phyloP scores from a whole-genome alignment of 2,113 vertebrate species.

The Trichomycterus rosablanca region DNA sequence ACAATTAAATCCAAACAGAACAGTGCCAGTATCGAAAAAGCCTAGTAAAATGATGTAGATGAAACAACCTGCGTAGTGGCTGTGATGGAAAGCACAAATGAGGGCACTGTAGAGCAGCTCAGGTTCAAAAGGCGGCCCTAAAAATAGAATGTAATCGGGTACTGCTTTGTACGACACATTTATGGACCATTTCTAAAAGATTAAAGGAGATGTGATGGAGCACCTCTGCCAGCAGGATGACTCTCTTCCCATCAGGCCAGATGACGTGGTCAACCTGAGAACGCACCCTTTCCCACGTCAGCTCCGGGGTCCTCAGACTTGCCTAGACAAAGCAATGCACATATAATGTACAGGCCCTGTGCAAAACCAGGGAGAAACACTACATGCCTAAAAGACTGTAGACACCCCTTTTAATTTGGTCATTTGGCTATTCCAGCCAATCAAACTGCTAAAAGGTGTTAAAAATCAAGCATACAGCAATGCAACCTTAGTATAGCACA shows the following conservation, averaged over 20 bases:
- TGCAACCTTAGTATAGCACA: too few species aligned
- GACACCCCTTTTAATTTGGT: too few species aligned
- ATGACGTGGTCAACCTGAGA: slow-evolving; percentile 98
- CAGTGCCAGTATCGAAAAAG: not conserved
- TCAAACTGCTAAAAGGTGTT: too few species aligned
- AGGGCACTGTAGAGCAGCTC: slow-evolving; percentile 97
- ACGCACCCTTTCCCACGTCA: slow-evolving; percentile 96
- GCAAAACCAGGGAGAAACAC: too few species aligned
- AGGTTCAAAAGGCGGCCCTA: slow-evolving; percentile 95
- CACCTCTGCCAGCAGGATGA: slow-evolving; percentile 95
- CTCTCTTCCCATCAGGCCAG: slow-evolving; percentile 95
- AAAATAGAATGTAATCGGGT: slow-evolving; percentile 24
- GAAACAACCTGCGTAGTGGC: slow-evolving; percentile 88
- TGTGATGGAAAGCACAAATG: slow-evolving; percentile 96
- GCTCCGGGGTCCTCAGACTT: slow-evolving; percentile 91
- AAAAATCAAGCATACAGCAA: too few species aligned
- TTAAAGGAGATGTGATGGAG: not conserved
- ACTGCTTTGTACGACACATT: not conserved
- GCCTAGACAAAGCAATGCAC: slow-evolving; percentile 65
- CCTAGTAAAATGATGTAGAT: not conserved
- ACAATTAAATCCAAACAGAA: not conserved
- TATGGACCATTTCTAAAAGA: not conserved
- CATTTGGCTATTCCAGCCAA: too few species aligned
- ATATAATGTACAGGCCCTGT: too few species aligned
- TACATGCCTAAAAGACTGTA: too few species aligned